Conservation (phyloP, 2,113 vertebrate genomes). For the Zapornia atra region DNA sequence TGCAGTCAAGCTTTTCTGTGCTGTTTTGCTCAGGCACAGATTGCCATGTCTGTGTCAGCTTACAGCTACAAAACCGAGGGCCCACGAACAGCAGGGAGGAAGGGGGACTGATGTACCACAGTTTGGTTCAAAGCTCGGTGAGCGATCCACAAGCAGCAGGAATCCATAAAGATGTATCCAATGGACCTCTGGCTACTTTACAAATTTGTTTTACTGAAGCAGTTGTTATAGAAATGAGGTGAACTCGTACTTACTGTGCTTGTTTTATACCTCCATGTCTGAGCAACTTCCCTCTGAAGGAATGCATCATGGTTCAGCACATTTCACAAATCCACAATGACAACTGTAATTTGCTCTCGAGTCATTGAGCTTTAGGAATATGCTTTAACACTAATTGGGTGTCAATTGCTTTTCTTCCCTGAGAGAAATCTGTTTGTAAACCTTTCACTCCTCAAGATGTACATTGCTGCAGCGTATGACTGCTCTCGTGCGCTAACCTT, state of each 20-base stretch:
- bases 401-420: conserved; percentile 66
- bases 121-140: not conserved
- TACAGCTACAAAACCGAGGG: not conserved
- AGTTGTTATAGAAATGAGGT: not conserved
- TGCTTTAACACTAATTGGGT: conserved; percentile 63
- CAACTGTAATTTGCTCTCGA: conserved; percentile 64
- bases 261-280: conserved; percentile 23
- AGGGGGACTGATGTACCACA: rapidly evolving
- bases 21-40: not conserved
- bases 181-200: not conserved
- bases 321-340: conserved; percentile 55
- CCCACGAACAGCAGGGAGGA: not conserved
- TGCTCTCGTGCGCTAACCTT: conserved; percentile 18
- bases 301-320: conserved; percentile 38
- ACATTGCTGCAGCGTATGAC: not conserved
- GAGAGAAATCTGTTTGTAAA: conserved; percentile 62
- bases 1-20: not conserved
- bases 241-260: not conserved
- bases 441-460: conserved; percentile 41
- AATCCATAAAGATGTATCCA: not conserved
- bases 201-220: not conserved
- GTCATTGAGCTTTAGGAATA: conserved; percentile 59
- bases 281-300: conserved; percentile 13
- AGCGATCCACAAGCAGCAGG: not conserved
- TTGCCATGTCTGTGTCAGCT: not conserved